These are phyloP conservation scores for Malacoctenus gilli DNA, from an alignment of 2,797 vertebrate species.

Conservation along the genomic window DNA sequence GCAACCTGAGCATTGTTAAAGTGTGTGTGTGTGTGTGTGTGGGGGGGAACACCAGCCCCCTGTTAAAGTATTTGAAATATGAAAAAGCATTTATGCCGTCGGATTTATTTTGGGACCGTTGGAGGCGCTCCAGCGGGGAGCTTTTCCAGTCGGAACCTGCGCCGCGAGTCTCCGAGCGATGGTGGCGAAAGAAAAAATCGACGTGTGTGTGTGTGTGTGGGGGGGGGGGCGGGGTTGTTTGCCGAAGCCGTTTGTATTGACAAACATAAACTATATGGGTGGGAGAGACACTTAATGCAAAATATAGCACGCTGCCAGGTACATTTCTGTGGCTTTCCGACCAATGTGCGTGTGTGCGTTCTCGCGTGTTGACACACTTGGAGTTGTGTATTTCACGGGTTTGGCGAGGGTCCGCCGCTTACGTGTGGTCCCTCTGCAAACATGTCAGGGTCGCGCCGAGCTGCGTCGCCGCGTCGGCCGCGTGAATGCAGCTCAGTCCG, in stretches of 20 bases:
- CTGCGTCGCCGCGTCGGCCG: no score
- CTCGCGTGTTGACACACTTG: slow-evolving; percentile 60
- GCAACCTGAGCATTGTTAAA: slow-evolving; percentile 2
- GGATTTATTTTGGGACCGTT: slow-evolving; percentile 44
- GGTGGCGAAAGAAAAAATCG: slow-evolving; percentile 41
- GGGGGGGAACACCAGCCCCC: slow-evolving; percentile 17
- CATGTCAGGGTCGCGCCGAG: slow-evolving; percentile 61
- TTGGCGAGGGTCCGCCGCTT: slow-evolving; percentile 55
- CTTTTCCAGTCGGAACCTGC: slow-evolving; percentile 5
- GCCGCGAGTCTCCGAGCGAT: slow-evolving; percentile 43
- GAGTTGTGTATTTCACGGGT: slow-evolving; percentile 66
- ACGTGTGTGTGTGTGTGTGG: no score
- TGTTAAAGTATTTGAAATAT: slow-evolving; percentile 22
- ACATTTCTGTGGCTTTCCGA: slow-evolving; percentile 73
- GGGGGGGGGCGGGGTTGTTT: slow-evolving; percentile 53
- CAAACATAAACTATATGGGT: slow-evolving; percentile 73
- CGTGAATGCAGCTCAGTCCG: no score
- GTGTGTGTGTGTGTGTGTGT: no score
- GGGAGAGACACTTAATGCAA: slow-evolving; percentile 72
- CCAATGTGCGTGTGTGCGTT: slow-evolving; percentile 15
- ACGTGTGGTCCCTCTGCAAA: slow-evolving; percentile 74
- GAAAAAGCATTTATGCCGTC: slow-evolving; percentile 36
- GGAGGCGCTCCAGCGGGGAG: slow-evolving; percentile 46
- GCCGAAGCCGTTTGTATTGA: slow-evolving; percentile 75
- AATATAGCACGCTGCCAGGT: slow-evolving; percentile 67